Conservation (phyloP, 2,888 invertebrate genomes). For the Metopia argyrocephala region DNA sequence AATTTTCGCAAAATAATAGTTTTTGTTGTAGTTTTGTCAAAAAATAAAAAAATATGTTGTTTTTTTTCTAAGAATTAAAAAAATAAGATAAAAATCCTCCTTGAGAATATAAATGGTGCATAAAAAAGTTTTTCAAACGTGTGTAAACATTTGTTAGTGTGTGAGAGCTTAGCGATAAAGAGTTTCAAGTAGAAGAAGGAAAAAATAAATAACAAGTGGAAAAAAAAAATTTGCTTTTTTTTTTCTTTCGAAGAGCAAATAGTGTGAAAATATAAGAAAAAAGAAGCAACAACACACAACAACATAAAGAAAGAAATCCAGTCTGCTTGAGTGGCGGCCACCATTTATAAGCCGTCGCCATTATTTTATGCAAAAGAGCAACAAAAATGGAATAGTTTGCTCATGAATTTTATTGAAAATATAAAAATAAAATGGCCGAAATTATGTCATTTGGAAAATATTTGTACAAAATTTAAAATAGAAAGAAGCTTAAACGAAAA, state of each 20-base stretch:
- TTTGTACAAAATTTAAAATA: conserved; percentile 28
- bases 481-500: conserved; percentile 1
- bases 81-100: conserved; percentile 37
- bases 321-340: conserved; percentile 52
- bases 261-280: conserved; percentile 43
- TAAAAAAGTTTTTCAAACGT: conserved; percentile 12
- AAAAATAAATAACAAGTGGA: conserved; percentile 25
- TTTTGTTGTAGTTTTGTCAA: conserved; percentile 24
- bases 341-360: conserved; percentile 58
- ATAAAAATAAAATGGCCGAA: conserved; percentile 41
- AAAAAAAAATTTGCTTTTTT: conserved; percentile 10
- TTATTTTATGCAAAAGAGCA: conserved; percentile 45
- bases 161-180: neutral
- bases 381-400: conserved; percentile 5
- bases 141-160: conserved; percentile 5
- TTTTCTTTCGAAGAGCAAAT: conserved; percentile 20
- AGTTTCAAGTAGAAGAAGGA: neutral
- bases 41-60: neutral
- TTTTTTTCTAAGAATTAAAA: conserved; percentile 47
- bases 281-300: no score
- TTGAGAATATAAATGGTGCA: conserved; percentile 37
- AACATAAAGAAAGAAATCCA: conserved; percentile 35
- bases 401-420: conserved; percentile 46
- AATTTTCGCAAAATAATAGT: conserved; percentile 52
- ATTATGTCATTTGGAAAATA: conserved; percentile 52